Percentiles rank a stretch among this genome's conserved stretches.
phyloP scores from a whole-genome alignment of 2,888 invertebrate genomes.

The Oscheius sp. region DNA sequence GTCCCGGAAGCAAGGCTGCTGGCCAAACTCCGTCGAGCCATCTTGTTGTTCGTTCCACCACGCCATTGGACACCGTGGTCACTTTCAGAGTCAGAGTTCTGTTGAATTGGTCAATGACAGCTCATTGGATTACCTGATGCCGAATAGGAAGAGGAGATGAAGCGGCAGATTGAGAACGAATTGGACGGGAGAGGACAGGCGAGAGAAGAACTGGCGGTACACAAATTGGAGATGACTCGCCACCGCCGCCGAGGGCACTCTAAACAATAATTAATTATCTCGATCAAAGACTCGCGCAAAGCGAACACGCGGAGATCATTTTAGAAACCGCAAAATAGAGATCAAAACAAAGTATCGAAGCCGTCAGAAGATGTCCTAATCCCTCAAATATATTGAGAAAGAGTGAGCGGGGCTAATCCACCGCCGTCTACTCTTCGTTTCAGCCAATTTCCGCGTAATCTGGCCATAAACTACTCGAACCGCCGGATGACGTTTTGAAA shows the following conservation, averaged over 20 bases:
- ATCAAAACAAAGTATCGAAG: no score
- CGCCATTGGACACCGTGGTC: slow-evolving; percentile 46
- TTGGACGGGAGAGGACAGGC: slow-evolving; percentile 70
- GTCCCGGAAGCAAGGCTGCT: slow-evolving; percentile 31
- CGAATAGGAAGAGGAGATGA: slow-evolving; percentile 55
- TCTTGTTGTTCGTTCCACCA: slow-evolving; percentile 4
- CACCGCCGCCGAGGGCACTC: slow-evolving; percentile 58
- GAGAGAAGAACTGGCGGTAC: slow-evolving; percentile 71
- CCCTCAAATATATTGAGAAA: no score
- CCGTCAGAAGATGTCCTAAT: no score
- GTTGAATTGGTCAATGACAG: neutral
- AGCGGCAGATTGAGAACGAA: slow-evolving; percentile 66
- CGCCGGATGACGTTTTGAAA: no score
- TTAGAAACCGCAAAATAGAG: no score
- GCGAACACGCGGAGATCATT: no score
- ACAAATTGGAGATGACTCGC: slow-evolving; percentile 47
- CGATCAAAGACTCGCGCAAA: neutral
- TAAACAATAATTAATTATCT: slow-evolving; percentile 43
- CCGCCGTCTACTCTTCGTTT: no score
- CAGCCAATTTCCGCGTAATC: no score
- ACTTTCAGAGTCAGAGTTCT: slow-evolving; percentile 62
- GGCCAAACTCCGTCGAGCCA: slow-evolving; percentile 35
- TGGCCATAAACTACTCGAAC: no score
- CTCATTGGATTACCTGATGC: slow-evolving; percentile 33
- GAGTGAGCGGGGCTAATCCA: no score